Base-by-base conservation (phyloP, 2,113 vertebrate species). In the Bungarus multicinctus region DNA sequence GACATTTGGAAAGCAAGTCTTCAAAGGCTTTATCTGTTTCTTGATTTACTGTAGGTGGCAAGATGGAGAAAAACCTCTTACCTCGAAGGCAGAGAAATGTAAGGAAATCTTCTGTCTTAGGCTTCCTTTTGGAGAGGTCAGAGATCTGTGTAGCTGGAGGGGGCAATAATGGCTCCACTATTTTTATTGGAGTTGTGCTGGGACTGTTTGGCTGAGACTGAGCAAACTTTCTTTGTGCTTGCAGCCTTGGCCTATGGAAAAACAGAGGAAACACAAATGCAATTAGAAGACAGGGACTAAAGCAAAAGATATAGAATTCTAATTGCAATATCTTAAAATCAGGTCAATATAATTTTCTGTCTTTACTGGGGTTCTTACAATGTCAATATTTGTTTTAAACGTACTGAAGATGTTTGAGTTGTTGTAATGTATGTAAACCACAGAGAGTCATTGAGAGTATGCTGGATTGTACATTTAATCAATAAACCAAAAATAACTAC, bases 71-170 rank as follows among this genome's bases (percentile, higher is more conserved):
- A 53, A 9, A 16, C 2, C 1, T 53, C 98, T 96, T 98, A 99
- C 99, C 99, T 99, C 99, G 98, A 97, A 99, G 99, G 98, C 99
- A 99, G 97, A 99, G 98, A 98, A 99, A 99, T 90, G 99, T 99
- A 96, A 99, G 99, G 97, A 99, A 99, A 98, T 99, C 99, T 98
- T 99, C 99, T 25, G 99, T 99, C 98, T 99, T 99, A 97, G 99
- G 99, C 97, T 99, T 99, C 97, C 99, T 98, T 96, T 98, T 98
- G 95, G 99, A 99, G 98, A 99, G 98, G 98, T 99, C 99, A 95
- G 99, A 99, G 95, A 99, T 99, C 92, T 99, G 99, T 92, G 98
- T 98, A 94, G 98, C 98, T 92, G 98, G 98, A 89, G 98, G 96
- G 96, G 99, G 98, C 96, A 99, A 98, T 95, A 98, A 96, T 34